Evolutionary conservation across 2,113 vertebrate species (phyloP), one percentile per base, ranked within the genome.

Genomic region (Rostratula benghalensis): DNA sequence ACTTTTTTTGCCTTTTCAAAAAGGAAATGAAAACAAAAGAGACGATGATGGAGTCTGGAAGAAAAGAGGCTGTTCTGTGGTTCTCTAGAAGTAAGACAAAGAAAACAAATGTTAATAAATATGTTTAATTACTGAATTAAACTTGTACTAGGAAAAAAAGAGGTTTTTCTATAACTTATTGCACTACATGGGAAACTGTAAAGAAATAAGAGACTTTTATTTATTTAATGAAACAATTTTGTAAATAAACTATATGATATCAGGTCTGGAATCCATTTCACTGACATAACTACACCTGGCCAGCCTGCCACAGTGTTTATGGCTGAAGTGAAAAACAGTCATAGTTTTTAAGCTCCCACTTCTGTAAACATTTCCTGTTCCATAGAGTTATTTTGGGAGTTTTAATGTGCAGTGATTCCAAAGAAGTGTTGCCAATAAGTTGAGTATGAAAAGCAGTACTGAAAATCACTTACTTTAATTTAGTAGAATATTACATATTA

Each of bases 291-390:
- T 82, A 31, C 39, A 84, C 45, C 70, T 93, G 61, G 27, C 25
- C 20, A 71, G 17, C 13, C 53, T 60, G 45, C 45, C 74, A 48
- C 8, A 53, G 27, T 63, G 57, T 41, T 92, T 89, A 78, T 0
- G 5, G 23, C 22, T 84, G 70, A 91, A 73, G 43, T 27, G 33
- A 91, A 96, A 89, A 95, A 24, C 33, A 64, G 21, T 61, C 11
- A 25, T 21, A 57, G n/a, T 57, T 91, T 93, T 91, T 75, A 63
- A 85, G 20, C 16, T 77, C 8, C 57, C 45, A 53, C 59, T 90
- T 95, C 61, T 85, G 67, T 93, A 87, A 97, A 61, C 25, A 46
- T 65, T 91, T 91, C 87, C 74, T 76, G 7, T 89, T 95, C 45
- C 50, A 43, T 1, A 68, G 50, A 89, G 45, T 90, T 95, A 77